Percentiles rank a stretch among this genome's conserved stretches.
Evolutionary conservation across 2,113 vertebrate genomes (phyloP).

Genomic region (Rhineura floridana): DNA sequence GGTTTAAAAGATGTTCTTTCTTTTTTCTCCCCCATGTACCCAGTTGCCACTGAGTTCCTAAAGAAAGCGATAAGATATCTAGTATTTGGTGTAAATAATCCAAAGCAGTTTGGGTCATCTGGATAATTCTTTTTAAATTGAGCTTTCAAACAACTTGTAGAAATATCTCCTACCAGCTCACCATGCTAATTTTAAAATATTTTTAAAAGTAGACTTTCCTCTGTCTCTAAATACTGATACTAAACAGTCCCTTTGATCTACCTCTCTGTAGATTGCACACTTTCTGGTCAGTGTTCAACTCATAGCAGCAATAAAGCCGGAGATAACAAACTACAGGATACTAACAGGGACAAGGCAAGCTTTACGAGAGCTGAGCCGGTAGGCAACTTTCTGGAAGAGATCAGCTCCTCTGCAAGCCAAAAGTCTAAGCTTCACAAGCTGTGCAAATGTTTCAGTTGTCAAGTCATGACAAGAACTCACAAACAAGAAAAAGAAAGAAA

Average conservation of each 20-base stretch:
- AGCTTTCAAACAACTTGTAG: slow-evolving; percentile 11
- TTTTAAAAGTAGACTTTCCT: slow-evolving; percentile 24
- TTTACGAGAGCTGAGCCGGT: not conserved
- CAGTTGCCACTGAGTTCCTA: slow-evolving; percentile 19
- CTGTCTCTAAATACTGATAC: slow-evolving; percentile 20
- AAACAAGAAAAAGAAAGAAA: not conserved
- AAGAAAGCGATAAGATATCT: not conserved
- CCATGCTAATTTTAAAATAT: slow-evolving; percentile 26
- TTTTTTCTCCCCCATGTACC: not conserved
- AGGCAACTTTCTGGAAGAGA: not conserved
- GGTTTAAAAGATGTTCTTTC: not conserved
- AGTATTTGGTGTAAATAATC: not conserved
- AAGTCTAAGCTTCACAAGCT: not conserved
- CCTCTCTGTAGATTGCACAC: not conserved
- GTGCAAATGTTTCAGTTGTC: not conserved
- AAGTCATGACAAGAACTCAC: not conserved
- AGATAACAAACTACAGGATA: not conserved
- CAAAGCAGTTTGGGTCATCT: not conserved
- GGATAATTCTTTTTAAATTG: slow-evolving; percentile 21
- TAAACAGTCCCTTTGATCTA: slow-evolving; percentile 9
- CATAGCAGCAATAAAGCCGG: not conserved
- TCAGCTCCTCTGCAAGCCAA: not conserved
- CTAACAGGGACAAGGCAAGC: not conserved
- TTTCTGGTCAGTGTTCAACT: not conserved
- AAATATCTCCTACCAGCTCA: slow-evolving; percentile 1